Evolutionary conservation across 2,888 invertebrate species (phyloP).

Genomic region (Pachymerium ferrugineum): DNA sequence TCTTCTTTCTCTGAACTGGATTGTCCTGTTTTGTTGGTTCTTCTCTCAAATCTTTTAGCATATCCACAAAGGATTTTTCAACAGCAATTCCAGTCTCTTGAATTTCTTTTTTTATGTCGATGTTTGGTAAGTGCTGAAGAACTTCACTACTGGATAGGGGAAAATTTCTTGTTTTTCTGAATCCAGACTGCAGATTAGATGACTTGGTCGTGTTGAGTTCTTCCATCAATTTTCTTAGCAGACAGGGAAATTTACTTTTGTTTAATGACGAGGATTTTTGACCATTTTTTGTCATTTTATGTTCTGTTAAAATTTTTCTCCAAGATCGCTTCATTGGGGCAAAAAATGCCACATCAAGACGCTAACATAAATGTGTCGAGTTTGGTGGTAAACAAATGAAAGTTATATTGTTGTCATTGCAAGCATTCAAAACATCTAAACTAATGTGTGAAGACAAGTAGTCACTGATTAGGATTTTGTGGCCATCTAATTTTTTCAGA

Average conservation of each 20-base stretch:
- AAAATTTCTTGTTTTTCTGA: constrained; percentile 28
- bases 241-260: constrained; percentile 27
- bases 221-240: constrained; percentile 24
- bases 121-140: too few species aligned
- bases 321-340: background rate
- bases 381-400: constrained; percentile 28
- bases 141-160: too few species aligned
- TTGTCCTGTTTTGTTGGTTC: too few species aligned
- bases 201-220: background rate
- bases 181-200: constrained; percentile 29
- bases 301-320: constrained; percentile 5
- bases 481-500: background rate
- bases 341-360: constrained; percentile 18
- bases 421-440: too few species aligned
- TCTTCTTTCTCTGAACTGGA: too few species aligned
- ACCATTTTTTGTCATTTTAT: constrained; percentile 23
- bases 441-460: constrained; percentile 25
- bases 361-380: background rate
- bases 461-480: constrained; percentile 15
- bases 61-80: too few species aligned
- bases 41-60: too few species aligned
- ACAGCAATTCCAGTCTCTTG: too few species aligned
- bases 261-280: background rate
- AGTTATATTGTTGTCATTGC: background rate
- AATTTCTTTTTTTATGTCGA: too few species aligned